Conservation (phyloP, 2,113 vertebrate species). For the Cochlearius cochlearius region DNA sequence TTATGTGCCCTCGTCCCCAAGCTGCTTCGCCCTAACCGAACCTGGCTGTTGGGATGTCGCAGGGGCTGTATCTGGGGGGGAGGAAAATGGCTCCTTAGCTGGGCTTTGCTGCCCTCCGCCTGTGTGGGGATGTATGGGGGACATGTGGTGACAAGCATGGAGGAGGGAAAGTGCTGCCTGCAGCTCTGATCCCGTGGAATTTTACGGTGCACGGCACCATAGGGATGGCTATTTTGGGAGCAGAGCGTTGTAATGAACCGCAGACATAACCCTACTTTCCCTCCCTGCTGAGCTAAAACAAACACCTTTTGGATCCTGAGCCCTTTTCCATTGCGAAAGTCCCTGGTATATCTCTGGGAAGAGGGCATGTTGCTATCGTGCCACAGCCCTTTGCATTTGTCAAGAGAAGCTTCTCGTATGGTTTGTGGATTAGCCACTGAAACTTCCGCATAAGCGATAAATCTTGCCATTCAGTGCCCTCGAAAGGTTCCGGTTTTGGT, state of each 20-base stretch:
- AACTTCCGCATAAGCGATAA: neutral
- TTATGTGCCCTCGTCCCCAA: rapidly evolving
- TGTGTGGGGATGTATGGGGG: rapidly evolving
- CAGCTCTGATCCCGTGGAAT: neutral
- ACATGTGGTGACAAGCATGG: rapidly evolving
- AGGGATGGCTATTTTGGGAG: neutral
- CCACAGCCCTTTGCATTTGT: rapidly evolving
- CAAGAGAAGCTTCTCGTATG: neutral
- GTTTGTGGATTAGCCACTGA: neutral
- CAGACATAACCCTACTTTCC: neutral
- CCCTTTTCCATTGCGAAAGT: neutral
- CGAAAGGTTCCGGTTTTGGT: neutral
- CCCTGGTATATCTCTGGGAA: neutral
- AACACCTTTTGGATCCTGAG: neutral
- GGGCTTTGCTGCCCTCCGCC: rapidly evolving
- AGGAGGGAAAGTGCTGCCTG: neutral
- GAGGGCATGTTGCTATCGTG: rapidly evolving
- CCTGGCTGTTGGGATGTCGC: rapidly evolving
- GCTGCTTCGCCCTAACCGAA: neutral
- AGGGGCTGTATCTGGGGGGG: too few relatives aligned
- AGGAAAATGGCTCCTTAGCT: neutral
- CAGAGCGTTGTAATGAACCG: neutral
- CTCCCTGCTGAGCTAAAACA: neutral
- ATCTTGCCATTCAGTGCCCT: neutral
- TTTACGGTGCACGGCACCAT: rapidly evolving